Conservation (phyloP, 2,888 invertebrate genomes). For the Pollenia amentaria region DNA sequence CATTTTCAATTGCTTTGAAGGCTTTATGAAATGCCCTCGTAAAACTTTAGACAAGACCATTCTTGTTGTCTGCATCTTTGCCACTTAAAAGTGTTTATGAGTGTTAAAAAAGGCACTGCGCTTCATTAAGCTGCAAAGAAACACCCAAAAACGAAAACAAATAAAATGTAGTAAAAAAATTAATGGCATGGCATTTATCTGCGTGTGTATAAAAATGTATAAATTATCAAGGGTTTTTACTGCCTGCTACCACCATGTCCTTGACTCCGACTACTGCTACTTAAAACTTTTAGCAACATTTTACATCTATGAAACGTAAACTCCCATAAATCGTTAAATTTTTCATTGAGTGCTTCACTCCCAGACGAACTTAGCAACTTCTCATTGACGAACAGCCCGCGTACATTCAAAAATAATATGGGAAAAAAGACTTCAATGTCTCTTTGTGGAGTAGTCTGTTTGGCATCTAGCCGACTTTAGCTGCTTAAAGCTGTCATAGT, state of each 20-base stretch:
- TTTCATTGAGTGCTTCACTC: slow-evolving; percentile 12
- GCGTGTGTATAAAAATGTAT: slow-evolving; percentile 28
- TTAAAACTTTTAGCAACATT: slow-evolving; percentile 41
- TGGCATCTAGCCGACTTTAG: background rate
- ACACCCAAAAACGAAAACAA: slow-evolving; percentile 56
- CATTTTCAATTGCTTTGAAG: background rate
- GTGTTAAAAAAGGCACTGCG: slow-evolving; percentile 74
- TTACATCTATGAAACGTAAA: slow-evolving; percentile 50
- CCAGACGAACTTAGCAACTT: background rate
- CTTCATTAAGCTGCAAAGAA: slow-evolving; percentile 71
- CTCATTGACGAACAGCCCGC: background rate
- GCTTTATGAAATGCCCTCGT: slow-evolving; percentile 13
- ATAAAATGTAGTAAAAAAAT: background rate
- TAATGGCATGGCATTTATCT: slow-evolving; percentile 34
- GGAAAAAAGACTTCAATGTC: background rate
- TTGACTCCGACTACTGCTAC: slow-evolving; percentile 17
- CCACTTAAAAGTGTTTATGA: slow-evolving; percentile 70
- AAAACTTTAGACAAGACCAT: background rate
- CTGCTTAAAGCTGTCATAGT: slow-evolving; percentile 63
- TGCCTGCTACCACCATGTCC: slow-evolving; percentile 6
- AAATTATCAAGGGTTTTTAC: slow-evolving; percentile 53
- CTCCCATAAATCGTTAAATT: slow-evolving; percentile 45
- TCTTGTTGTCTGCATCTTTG: slow-evolving; percentile 4
- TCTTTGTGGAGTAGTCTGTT: slow-evolving; percentile 31
- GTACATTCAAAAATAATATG: slow-evolving; percentile 13